Conservation (phyloP, 1,140 invertebrate genomes). For the Dendroctonus ponderosae region DNA sequence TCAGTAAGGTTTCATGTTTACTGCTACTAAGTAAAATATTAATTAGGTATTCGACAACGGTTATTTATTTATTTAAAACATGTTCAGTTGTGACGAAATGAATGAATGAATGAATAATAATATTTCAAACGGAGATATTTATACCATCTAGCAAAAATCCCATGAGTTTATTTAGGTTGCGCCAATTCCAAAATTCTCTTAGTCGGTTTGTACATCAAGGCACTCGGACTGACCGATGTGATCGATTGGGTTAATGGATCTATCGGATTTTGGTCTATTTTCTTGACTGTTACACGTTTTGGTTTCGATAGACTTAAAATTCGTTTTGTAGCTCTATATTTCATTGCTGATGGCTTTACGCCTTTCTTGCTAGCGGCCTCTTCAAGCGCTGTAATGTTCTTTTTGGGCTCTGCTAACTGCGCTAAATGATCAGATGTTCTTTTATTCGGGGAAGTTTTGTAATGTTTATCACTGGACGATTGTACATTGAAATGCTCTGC, state of each 20-base stretch:
- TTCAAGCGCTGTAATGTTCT: not conserved
- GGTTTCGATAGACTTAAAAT: constrained; percentile 20
- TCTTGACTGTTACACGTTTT: constrained; percentile 18
- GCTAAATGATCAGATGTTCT: constrained; percentile 8
- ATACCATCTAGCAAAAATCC: not conserved
- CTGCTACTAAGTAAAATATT: too few species aligned
- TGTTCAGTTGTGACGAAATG: too few species aligned
- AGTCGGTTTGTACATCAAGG: constrained; percentile 21
- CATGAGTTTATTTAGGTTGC: constrained; percentile 14
- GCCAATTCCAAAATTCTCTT: constrained; percentile 25
- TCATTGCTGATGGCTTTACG: constrained; percentile 6
- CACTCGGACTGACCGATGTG: constrained; percentile 16
- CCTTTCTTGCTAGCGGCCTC: not conserved
- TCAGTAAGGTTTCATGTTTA: too few species aligned
- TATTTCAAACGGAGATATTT: too few species aligned
- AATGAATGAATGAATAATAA: too few species aligned
- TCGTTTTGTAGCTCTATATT: constrained; percentile 21
- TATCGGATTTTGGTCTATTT: not conserved
- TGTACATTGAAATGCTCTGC: not conserved
- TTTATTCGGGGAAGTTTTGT: not conserved
- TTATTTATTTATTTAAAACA: too few species aligned
- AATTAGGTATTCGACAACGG: too few species aligned
- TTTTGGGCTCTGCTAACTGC: constrained; percentile 10
- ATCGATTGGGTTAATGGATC: constrained; percentile 12
- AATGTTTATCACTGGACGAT: not conserved